Base-by-base conservation (phyloP, 2,113 vertebrate species). In the Elachura formosa region DNA sequence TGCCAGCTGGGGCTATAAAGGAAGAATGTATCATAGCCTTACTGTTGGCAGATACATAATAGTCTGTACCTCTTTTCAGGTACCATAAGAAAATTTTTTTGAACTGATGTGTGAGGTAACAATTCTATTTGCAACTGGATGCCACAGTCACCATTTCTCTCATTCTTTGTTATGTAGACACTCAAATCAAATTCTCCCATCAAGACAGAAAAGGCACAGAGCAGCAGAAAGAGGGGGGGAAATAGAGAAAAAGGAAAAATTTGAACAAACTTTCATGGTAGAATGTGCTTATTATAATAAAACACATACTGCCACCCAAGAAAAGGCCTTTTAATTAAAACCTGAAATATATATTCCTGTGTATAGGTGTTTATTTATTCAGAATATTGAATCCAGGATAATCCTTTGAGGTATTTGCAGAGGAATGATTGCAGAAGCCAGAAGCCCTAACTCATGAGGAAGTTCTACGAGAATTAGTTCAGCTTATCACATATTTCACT, bases 361-460 rank as follows among this genome's bases (percentile, higher is more conserved):
- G 80, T 74, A 73, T 76, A 61, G 54, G 54, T 90, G 67, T 80
- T 96, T 85, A 89, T 95, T 96, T 92, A 56, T 75, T 88, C 46
- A 52, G 59, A 94, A 63, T 93, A 93, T 87, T 96, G 94, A 97
- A 80, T 68, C 66, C 55, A 75, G 94, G 48, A 84, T 97, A 97
- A 97, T 97, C 96, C 87, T 85, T 11, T 75, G 34, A 97, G 94
- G 93, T 74, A 96, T 97, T 96, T 97, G 46, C 61, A 72, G 72
- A 88, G 82, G 92, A 97, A 95, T 94, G 54, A 73, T 73, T 67
- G 86, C 71, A 89, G 64, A 95, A 95, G 85, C 71, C 94, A 93
- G 41, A 73, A 75, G 22, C 34, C 46, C 21, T 96, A 95, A 94
- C 94, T 87, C 78, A 55, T 7, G 8, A 82, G 38, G 40, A 89